phyloP scores from a whole-genome alignment of 2,888 invertebrate species.

The Cordylochernes scorpioides region DNA sequence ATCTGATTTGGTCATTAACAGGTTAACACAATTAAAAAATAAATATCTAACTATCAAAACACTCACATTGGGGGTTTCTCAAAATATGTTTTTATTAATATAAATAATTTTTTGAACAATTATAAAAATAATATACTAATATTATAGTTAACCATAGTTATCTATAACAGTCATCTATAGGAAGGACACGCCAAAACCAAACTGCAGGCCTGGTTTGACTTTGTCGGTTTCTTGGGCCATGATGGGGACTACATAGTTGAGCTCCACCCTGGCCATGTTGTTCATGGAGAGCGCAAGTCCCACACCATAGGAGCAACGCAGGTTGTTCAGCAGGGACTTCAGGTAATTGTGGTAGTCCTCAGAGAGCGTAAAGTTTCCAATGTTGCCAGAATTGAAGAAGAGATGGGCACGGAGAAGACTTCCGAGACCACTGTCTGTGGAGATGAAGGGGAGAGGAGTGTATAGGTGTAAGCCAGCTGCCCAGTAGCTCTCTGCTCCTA shows the following conservation, averaged over 20 bases:
- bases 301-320: slow-evolving; percentile 44
- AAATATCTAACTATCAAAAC: too few species aligned
- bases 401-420: slow-evolving; percentile 62
- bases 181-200: slow-evolving; percentile 57
- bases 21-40: too few species aligned
- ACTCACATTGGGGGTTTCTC: too few species aligned
- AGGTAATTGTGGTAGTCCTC: slow-evolving; percentile 18
- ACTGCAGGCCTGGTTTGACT: slow-evolving; percentile 41
- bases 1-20: too few species aligned
- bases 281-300: slow-evolving; percentile 64
- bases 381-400: slow-evolving; percentile 65
- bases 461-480: slow-evolving; percentile 58
- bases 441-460: slow-evolving; percentile 63
- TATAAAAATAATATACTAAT: too few species aligned
- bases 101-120: too few species aligned
- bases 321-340: slow-evolving; percentile 17
- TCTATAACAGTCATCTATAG: too few species aligned
- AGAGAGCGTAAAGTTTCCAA: slow-evolving; percentile 30
- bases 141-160: too few species aligned
- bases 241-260: slow-evolving; percentile 71
- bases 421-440: slow-evolving; percentile 46
- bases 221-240: slow-evolving; percentile 35
- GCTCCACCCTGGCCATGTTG: slow-evolving; percentile 61
- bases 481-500: slow-evolving; percentile 45
- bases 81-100: too few species aligned